Percentiles rank a stretch among this genome's conserved stretches.
Evolutionary conservation across 2,113 vertebrate species (phyloP).

Genomic region (Sinosuthora webbiana): DNA sequence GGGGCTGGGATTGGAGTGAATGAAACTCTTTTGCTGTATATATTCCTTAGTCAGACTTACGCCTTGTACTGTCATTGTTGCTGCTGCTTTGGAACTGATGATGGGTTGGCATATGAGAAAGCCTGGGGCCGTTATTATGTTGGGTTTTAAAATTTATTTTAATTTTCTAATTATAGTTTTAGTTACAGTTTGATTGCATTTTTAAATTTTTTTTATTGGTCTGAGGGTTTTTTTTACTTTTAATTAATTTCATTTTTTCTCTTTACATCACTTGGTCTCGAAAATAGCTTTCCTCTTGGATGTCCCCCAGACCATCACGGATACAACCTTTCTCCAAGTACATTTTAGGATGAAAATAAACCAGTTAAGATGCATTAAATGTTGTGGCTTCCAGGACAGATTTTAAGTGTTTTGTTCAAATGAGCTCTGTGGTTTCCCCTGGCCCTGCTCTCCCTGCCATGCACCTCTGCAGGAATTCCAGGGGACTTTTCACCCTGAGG

Average conservation of each 20-base stretch:
- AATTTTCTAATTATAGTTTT: not conserved
- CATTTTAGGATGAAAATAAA: not conserved
- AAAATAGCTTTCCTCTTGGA: not conserved
- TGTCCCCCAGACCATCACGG: not conserved
- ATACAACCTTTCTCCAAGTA: not conserved
- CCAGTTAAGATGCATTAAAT: not conserved
- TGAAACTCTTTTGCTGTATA: not conserved
- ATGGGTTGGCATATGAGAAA: not conserved
- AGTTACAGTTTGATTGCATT: not conserved
- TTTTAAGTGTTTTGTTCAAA: not conserved
- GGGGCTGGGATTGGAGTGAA: too few relatives aligned
- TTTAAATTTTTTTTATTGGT: not conserved
- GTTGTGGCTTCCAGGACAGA: too few relatives aligned
- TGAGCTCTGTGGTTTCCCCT: not conserved
- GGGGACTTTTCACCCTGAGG: not conserved
- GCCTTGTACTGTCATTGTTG: accelerated
- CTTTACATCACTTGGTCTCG: not conserved
- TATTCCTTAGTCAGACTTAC: not conserved
- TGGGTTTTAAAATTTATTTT: not conserved
- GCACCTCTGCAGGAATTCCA: not conserved
- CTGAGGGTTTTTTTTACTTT: not conserved
- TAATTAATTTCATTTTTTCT: not conserved
- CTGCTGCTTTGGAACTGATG: not conserved
- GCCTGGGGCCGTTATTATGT: not conserved
- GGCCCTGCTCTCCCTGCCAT: not conserved